Evolutionary conservation across 2,797 vertebrate genomes (phyloP), one percentile per base, ranked within the genome.

Genomic region (Lerista edwardsae): DNA sequence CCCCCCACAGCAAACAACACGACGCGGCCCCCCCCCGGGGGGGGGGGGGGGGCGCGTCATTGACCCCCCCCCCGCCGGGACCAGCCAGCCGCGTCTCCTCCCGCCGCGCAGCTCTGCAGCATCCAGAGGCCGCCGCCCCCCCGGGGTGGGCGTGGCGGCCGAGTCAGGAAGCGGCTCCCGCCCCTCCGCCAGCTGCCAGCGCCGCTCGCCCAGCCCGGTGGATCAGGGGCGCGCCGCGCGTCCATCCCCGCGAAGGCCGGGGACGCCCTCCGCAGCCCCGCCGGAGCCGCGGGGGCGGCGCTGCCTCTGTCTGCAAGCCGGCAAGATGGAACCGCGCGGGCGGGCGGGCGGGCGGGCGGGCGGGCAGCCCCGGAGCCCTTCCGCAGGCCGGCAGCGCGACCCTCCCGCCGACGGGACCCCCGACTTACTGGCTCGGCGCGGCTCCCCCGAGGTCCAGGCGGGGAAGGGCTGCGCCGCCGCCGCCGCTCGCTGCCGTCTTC

Each of bases 401-500:
- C 51, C 51, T 55, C 51, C 51, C 51, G 51, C 51, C 41, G 51
- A 55, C 51, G 14, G 51, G 51, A 10, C 14, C 51, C 41, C 41
- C 51, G 14, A 55, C 51, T 55, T 55, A 55, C 51, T 55, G 41
- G 47, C 47, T 12, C 34, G 59, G 75, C 27, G 36, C 31, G 57
- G 59, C 68, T 69, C 36, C 34, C 17, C 68, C 34, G 10, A 23
- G 21, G 5, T 15, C 34, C 17, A 10, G 51, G 68, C 68, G 34
- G 10, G 68, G 12, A 14, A 14, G 4, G 82, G 73, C 68, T 69
- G 29, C 83, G 57, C 67, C 34, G 47, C 15, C 31, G 27, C 55
- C 15, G 47, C 78, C 59, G 25, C 59, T 67, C 25, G 44, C 17
- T 17, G 47, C 39, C 68, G 51, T 12, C 96, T 96, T 97, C 96